A percentile compares a stretch with the other conserved stretches of the same genome.
phyloP scores from a whole-genome alignment of 2,797 vertebrate genomes.

The Gallinago solitaria region DNA sequence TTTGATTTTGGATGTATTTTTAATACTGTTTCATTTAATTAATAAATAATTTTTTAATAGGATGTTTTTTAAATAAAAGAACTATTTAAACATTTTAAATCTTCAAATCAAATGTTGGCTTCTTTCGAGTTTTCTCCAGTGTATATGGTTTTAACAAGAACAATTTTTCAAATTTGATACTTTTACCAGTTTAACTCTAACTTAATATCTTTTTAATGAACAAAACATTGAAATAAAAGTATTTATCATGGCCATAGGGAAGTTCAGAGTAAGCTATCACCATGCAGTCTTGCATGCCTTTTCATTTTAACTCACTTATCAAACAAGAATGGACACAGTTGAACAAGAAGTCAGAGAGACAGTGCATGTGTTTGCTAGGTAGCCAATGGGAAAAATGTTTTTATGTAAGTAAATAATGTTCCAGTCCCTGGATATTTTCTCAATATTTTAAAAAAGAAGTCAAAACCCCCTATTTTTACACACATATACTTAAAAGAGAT shows the following conservation, averaged over 20 bases:
- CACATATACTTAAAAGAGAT: background rate
- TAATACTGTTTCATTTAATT: background rate
- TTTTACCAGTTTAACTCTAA: background rate
- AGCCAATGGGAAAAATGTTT: background rate
- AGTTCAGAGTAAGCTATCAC: background rate
- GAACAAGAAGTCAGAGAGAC: background rate
- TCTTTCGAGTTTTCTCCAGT: background rate
- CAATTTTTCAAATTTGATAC: background rate
- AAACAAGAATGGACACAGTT: background rate
- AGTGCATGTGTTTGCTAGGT: background rate
- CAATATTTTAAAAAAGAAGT: background rate
- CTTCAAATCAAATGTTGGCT: background rate
- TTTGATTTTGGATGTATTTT: background rate
- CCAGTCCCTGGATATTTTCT: background rate
- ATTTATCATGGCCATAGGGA: background rate
- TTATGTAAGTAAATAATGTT: background rate
- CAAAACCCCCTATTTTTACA: background rate
- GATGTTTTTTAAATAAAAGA: background rate
- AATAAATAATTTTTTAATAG: background rate
- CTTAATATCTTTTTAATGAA: background rate
- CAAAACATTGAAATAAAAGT: background rate
- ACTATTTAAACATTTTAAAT: background rate
- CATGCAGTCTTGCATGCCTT: fast-evolving
- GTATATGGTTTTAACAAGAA: background rate
- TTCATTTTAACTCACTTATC: background rate